Conservation (phyloP, 2,888 invertebrate species). For the Torymus aiolomorphi region DNA sequence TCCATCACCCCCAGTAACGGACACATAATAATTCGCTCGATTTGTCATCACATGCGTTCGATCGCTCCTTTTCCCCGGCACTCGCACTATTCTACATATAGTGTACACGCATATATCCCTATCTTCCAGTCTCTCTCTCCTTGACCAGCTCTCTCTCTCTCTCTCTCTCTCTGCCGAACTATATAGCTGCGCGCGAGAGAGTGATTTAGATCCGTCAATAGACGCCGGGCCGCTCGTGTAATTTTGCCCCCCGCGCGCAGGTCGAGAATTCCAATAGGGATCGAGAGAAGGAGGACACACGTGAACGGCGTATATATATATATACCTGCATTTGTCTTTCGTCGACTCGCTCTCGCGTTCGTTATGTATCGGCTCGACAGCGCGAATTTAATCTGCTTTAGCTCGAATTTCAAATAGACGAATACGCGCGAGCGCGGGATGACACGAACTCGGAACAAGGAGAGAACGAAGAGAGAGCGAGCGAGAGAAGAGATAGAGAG, state of each 20-base stretch:
- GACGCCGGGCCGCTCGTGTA: slow-evolving; percentile 10
- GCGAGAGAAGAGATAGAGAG: slow-evolving; percentile 28
- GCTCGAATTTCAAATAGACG: slow-evolving; percentile 71
- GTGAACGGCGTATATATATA: not conserved
- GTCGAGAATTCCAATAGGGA: not conserved
- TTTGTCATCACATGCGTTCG: slow-evolving; percentile 27
- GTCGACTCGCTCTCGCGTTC: not conserved
- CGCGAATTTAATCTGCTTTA: slow-evolving; percentile 72
- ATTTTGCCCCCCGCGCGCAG: not conserved
- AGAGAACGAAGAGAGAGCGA: slow-evolving; percentile 11
- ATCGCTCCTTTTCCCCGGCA: no score
- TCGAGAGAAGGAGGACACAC: no score
- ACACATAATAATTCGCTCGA: slow-evolving; percentile 34
- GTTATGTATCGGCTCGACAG: slow-evolving; percentile 62
- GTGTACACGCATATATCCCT: no score
- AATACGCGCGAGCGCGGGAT: not conserved
- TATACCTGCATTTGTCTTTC: no score
- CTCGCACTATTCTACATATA: no score
- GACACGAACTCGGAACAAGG: not conserved
- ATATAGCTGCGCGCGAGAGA: slow-evolving; percentile 1
- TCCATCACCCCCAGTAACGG: no score
- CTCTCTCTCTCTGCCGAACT: not conserved
- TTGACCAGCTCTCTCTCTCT: not conserved
- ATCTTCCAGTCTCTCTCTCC: no score
- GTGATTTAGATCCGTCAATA: slow-evolving; percentile 38